phyloP scores from a whole-genome alignment of 1,140 invertebrate genomes.

The Monochamus saltuarius region DNA sequence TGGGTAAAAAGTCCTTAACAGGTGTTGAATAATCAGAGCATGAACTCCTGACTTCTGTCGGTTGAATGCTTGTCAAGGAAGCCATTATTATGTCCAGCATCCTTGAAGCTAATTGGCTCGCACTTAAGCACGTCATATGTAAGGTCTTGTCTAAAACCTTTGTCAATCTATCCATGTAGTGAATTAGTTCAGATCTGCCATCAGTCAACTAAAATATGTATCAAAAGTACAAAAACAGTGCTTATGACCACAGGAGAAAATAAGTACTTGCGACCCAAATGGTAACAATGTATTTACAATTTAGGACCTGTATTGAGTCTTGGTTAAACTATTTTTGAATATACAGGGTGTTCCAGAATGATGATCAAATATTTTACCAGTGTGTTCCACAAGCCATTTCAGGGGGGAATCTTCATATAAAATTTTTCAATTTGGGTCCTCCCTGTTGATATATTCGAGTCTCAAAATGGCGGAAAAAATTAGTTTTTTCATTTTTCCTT shows the following conservation, averaged over 20 bases:
- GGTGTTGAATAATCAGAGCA: constrained; percentile 63
- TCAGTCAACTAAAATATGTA: constrained; percentile 39
- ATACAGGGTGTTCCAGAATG: no score
- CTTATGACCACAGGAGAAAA: neutral
- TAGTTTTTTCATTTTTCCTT: no score
- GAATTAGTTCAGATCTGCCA: constrained; percentile 51
- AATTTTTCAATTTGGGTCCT: no score
- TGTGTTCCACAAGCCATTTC: no score
- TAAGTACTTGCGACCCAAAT: neutral
- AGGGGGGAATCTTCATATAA: no score
- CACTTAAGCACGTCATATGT: constrained; percentile 57
- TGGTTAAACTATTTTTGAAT: no score
- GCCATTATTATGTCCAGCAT: constrained; percentile 56
- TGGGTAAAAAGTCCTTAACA: constrained; percentile 71
- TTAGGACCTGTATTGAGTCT: no score
- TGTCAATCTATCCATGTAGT: constrained; percentile 56
- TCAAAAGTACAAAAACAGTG: neutral
- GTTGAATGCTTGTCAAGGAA: constrained; percentile 61
- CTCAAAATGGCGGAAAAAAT: no score
- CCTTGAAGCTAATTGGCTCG: constrained; percentile 54
- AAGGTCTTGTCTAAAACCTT: constrained; percentile 58
- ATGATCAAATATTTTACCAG: no score
- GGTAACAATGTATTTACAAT: no score
- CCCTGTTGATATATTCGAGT: no score
- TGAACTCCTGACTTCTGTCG: constrained; percentile 66